Conservation (phyloP, 2,113 vertebrate genomes). For the Poicephalus meyeri region DNA sequence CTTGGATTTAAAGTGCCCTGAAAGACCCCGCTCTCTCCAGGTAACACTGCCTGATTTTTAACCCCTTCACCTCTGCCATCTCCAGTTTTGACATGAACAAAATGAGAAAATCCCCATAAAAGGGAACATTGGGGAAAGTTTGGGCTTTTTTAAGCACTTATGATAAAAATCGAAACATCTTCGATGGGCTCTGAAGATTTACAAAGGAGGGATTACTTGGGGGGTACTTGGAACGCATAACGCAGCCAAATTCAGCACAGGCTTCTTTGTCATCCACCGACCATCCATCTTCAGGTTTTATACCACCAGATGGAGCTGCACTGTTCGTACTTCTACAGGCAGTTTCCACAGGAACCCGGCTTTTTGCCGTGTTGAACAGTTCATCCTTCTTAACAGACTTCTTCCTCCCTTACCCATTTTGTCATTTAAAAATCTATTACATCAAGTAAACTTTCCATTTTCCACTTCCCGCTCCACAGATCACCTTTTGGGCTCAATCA, state of each 20-base stretch:
- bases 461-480: neutral
- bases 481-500: neutral
- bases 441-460: neutral
- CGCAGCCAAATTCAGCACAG: neutral
- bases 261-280: neutral
- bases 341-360: neutral
- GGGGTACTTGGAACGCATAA: neutral
- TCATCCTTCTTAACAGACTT: neutral
- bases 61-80: neutral
- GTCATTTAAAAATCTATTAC: neutral
- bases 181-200: neutral
- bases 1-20: neutral
- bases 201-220: neutral
- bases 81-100: neutral
- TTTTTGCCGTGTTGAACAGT: neutral
- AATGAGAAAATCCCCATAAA: neutral
- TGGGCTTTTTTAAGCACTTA: neutral
- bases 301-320: constrained; percentile 14
- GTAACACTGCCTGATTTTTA: neutral
- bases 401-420: neutral
- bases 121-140: neutral
- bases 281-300: rapidly evolving
- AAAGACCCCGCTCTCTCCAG: neutral
- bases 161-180: neutral
- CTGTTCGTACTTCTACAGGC: rapidly evolving